Evolutionary conservation across 2,113 vertebrate genomes (phyloP), one percentile per base, ranked within the genome.

Genomic region (Hucho hucho): DNA sequence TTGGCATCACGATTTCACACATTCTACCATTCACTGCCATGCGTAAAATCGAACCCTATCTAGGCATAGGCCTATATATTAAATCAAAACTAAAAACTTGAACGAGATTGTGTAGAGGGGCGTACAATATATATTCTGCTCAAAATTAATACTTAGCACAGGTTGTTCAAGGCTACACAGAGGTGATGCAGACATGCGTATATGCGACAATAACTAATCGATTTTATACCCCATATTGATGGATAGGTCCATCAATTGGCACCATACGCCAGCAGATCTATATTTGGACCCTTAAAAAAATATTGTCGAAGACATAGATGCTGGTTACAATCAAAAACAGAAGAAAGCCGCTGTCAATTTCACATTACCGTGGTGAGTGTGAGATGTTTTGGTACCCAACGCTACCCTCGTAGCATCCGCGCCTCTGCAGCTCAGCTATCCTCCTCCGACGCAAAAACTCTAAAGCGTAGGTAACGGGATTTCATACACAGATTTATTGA

Each of bases 361-460:
- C 70, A 83, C 87, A 79, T 90, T 93, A 94, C 92, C 92, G 87
- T 92, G 86, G 76, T 69, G 82, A 88, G 89, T 83, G 83, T 73
- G 78, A 80, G 87, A 80, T 88, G 89, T 82, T 92, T 82, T 80
- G 84, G 86, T 92, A 86, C 88, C 90, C 90, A 83, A 83, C 78
- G 82, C 81, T 86, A 81, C 80, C 82, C 83, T 86, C 89, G 84
- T 87, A 89, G 90, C 91, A 93, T 91, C 92, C 89, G 89, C 88
- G 84, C 87, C 85, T 79, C 83, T 86, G 88, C 87, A 83, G 86
- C 83, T 85, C 84, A 74, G 81, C 79, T 83, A 71, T 75, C 77
- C 66, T 56, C 72, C 73, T 66, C 70, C 20, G 68, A 72, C 66
- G 46, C 77, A 32, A 32, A 81, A 72, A 81, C 68, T 47, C 75